Conservation (phyloP, 2,113 vertebrate genomes). For the Chamaea fasciata region DNA sequence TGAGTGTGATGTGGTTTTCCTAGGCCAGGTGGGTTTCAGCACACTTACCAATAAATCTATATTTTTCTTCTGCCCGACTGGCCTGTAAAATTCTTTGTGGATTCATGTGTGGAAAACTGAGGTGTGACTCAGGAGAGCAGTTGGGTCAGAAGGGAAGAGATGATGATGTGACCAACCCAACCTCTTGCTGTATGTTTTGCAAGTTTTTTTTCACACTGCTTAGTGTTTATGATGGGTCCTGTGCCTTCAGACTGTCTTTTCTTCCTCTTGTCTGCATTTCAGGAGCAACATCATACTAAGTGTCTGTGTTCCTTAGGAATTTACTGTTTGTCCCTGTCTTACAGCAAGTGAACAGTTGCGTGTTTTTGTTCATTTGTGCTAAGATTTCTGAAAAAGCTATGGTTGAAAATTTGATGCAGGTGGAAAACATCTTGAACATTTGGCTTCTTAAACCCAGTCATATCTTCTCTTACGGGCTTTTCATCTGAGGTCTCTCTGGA, state of each 20-base stretch:
- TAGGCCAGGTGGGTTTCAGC: not conserved
- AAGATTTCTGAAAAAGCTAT: not conserved
- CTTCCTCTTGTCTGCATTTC: not conserved
- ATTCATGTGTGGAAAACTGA: not conserved
- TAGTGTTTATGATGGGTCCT: not conserved
- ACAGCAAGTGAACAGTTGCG: not conserved
- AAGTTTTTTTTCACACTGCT: not conserved
- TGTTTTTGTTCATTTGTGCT: not conserved
- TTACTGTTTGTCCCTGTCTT: not conserved
- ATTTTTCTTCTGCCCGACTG: not conserved
- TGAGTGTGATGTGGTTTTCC: not conserved
- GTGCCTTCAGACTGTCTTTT: not conserved
- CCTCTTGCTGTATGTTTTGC: not conserved
- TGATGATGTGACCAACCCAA: fast-evolving
- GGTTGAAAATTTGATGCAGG: not conserved
- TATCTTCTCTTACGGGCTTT: not conserved
- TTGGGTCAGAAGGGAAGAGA: not conserved
- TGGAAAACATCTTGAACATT: not conserved
- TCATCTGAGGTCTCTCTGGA: not conserved
- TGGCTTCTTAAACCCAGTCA: not conserved
- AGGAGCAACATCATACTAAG: not conserved
- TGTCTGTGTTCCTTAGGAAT: not conserved
- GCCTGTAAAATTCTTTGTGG: not conserved
- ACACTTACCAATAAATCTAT: not conserved
- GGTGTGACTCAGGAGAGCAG: not conserved